Conservation (phyloP, 2,113 vertebrate species). For the Actenoides lindsayi region DNA sequence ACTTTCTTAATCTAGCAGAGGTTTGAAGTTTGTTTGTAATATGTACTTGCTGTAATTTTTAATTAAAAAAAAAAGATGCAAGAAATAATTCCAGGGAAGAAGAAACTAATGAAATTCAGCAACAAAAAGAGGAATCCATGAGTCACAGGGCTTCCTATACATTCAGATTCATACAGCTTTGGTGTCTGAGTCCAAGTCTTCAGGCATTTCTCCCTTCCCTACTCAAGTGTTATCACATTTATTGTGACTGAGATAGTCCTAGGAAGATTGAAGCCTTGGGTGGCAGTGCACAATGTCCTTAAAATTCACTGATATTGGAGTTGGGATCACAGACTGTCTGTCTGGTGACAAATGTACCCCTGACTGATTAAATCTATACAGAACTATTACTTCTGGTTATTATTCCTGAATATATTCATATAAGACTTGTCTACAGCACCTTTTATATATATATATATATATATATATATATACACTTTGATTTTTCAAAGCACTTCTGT, state of each 20-base stretch:
- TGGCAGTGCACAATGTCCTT: not conserved
- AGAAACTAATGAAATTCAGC: not conserved
- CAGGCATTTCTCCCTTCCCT: not conserved
- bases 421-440: not conserved
- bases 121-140: not conserved
- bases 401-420: not conserved
- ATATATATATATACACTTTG: not conserved
- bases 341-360: not conserved
- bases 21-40: not conserved
- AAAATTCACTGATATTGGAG: not conserved
- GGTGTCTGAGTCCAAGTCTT: not conserved
- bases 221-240: not conserved
- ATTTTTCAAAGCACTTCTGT: not conserved
- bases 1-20: not conserved
- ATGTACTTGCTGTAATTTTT: not conserved
- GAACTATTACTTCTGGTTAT: not conserved
- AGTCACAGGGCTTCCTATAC: not conserved
- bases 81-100: not conserved
- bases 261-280: not conserved
- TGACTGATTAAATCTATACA: not conserved
- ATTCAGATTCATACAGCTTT: not conserved
- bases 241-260: not conserved
- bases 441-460: not conserved
- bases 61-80: not conserved
- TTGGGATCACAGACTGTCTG: not conserved